Evolutionary conservation across 2,888 invertebrate species (phyloP), one percentile per base, ranked within the genome.

Genomic region (Epistrophe grossulariae): DNA sequence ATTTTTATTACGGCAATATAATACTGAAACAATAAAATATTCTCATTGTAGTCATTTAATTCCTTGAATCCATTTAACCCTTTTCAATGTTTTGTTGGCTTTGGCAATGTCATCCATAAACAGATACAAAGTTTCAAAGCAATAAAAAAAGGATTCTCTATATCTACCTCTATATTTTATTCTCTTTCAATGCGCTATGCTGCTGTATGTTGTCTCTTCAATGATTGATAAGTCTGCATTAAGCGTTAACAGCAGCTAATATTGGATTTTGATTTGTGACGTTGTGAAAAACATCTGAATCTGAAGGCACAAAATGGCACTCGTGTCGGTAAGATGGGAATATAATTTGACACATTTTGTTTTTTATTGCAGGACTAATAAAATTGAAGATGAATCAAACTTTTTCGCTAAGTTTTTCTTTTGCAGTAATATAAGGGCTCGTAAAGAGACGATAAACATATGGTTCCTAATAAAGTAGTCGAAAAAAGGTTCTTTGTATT

Each of bases 181-280:
- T 64, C 62, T 28, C 43, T 64, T 64, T 64, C 62, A 59, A 3
- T 19, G n/a, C 35, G n/a, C 24, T 40, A 9, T 9, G 35, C 35
- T 35, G 31, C 6, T 31, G 4, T 4, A 6, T 35, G 5, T n/a
- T 62, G 24, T 43, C 28, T 28, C 43, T 24, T 64, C n/a, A 64
- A 64, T 64, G 40, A 64, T 64, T 40, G 43, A 43, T 64, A 43
- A 43, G 43, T 64, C 43, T 64, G 24, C 62, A 64, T 45, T 64
- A 43, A 64, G 28, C 15, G 6, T n/a, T 40, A 9, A 24, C 24
- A 43, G 24, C 62, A 64, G 2, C 28, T 43, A 64, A 64, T 64
- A 64, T 64, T 64, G n/a, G 43, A 64, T 64, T 64, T 43, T 64
- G 62, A 64, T 64, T 64, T 64, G 62, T 64, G 62, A 64, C 62